Base-by-base conservation (phyloP, 2,888 invertebrate species). In the Agrotis segetum region DNA sequence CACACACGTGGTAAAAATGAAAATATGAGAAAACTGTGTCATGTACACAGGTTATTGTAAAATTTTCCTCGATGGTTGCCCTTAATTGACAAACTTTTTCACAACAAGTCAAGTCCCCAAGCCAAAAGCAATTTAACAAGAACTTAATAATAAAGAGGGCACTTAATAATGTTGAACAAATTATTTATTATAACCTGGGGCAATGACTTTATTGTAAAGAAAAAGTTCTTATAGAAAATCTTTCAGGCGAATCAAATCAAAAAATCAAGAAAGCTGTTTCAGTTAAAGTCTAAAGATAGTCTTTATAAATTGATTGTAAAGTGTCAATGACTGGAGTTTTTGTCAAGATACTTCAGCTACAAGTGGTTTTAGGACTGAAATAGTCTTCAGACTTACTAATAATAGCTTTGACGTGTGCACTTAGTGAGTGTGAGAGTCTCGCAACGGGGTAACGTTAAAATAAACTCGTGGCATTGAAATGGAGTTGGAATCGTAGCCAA, bases 281-380 rank as follows among this genome's bases (percentile, higher is more conserved):
- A 53, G 49, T 24, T 49, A 17, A 49, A 52, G 34, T 29, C 55
- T n/a, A 55, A 5, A 59, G 24, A 65, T 68, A 55, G 47, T 49
- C 1, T 44, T 56, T 34, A 50, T 56, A 53, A 73, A 69, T 69
- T 83, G 64, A 80, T 67, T 55, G 40, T 58, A 40, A 66, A 58
- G 64, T 76, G 84, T 70, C 83, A 64, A 70, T 85, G 81, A 74
- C 74, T 63, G 34, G 34, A 49, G 19, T 62, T 67, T 72, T 71
- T 77, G 19, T 44, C 7, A 13, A 49, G 21, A 58, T 44, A 56
- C n/a, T 16, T 40, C 13, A 40, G 24, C 16, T 13, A 47, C 7
- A 29, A 58, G 40, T 21, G 17, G n/a, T 21, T 49, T 71, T 58
- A 34, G 24, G n/a, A 44, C 62, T 59, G 47, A 79, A 74, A 63